phyloP scores from a whole-genome alignment of 2,888 invertebrate genomes.

The Achlya flavicornis region DNA sequence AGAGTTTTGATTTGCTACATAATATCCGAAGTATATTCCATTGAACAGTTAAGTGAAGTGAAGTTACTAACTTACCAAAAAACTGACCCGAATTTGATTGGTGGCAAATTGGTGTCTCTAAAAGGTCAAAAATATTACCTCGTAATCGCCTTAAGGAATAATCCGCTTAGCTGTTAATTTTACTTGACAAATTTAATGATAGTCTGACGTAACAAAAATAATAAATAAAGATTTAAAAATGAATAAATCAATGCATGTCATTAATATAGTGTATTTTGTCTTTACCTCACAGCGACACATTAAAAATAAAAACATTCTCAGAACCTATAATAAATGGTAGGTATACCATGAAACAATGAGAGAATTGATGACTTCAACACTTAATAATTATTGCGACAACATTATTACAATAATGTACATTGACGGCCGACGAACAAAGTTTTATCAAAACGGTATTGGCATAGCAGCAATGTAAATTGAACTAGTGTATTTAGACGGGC shows the following conservation, averaged over 20 bases:
- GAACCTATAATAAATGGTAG: slow-evolving; percentile 44
- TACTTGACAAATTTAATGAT: slow-evolving; percentile 3
- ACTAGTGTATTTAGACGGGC: slow-evolving; percentile 24
- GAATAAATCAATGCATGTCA: neutral
- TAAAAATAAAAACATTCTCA: slow-evolving; percentile 42
- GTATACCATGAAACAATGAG: slow-evolving; percentile 55
- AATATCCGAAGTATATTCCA: neutral
- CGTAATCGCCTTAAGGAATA: slow-evolving; percentile 3
- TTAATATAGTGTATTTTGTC: neutral
- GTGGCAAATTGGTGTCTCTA: neutral
- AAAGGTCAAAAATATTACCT: neutral
- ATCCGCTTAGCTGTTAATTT: slow-evolving; percentile 1
- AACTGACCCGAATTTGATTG: neutral
- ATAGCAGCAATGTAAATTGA: slow-evolving; percentile 36
- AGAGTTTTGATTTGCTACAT: neutral
- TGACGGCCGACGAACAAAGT: slow-evolving; percentile 21
- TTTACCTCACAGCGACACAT: neutral
- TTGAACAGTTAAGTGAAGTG: neutral
- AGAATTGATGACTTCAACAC: slow-evolving; percentile 50
- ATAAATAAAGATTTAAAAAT: neutral
- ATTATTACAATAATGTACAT: slow-evolving; percentile 26
- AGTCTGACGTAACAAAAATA: neutral
- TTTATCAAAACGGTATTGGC: slow-evolving; percentile 9
- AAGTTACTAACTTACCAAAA: neutral
- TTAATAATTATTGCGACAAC: slow-evolving; percentile 24